Base-by-base conservation (phyloP, 1,140 invertebrate species). In the Ostrea edulis region DNA sequence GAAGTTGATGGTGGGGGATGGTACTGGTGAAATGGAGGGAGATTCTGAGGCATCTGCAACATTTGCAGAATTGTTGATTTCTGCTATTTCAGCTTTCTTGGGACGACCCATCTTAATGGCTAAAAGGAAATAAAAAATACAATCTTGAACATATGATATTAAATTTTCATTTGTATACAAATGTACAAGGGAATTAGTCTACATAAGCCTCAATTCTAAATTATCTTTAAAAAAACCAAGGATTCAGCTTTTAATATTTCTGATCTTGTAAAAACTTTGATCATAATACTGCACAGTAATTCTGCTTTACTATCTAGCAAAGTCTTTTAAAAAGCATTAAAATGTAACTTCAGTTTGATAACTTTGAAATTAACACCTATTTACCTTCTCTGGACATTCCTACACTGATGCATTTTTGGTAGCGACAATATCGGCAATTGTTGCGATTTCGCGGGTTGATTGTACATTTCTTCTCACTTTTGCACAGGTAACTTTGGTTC, bases 381-480 rank as follows among this genome's bases (percentile, higher is more conserved):
- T 58, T 86, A 93, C 93, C 93, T 88, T 92, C 91, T 89, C 93
- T 85, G 12, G 98, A 98, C 98, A 99, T 99, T 77, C 98, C 98
- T 52, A 98, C 98, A 92, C 97, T 94, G 4, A 99, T 95, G 94
- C 98, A 99, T 95, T 99, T 99, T 92, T 97, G 96, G 92, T 99
- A 96, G 25, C 98, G 96, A 93, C 98, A 99, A 5, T 97, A 98
- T 94, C 99, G 98, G 95, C 98, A 99, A 17, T 98, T 97, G 20
- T 98, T 99, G 86, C 98, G 96, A 94, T 98, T 99, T 95, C 98
- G 98, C 95, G 98, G 99, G 95, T 98, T 99, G 95, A 99, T 99
- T 87, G 98, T 97, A 95, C 98, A 99, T 44, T 89, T 89, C 85
- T 92, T 91, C 44, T 91, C 89, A 22, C 88, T 91, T 87, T 93